Percentiles rank a stretch among this genome's conserved stretches.
These are phyloP conservation scores for Hippocampus zosterae DNA, from an alignment of 2,113 vertebrate genomes.

Conservation along the genomic window DNA sequence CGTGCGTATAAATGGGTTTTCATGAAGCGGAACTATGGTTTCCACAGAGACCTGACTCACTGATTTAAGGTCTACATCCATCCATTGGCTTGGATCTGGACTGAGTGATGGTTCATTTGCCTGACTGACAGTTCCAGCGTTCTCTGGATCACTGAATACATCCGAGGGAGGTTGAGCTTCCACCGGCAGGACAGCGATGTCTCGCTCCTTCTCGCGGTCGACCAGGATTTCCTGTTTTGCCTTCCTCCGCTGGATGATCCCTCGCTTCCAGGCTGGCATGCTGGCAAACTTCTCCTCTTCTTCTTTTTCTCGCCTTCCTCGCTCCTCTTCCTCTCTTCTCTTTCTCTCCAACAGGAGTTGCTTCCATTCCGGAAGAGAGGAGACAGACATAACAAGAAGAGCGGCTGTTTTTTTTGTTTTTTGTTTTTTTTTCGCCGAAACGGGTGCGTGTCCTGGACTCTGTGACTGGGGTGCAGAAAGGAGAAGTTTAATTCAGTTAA, in stretches of 20 bases:
- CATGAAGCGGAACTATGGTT: constrained; percentile 76
- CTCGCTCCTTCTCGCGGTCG: constrained; percentile 54
- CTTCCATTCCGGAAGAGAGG: constrained; percentile 84
- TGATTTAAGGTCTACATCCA: constrained; percentile 42
- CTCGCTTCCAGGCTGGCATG: constrained; percentile 87
- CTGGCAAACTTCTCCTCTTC: constrained; percentile 78
- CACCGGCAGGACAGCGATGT: constrained; percentile 31
- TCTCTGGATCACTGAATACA: constrained; percentile 47
- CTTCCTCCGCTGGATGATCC: constrained; percentile 79
- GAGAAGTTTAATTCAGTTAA: background rate
- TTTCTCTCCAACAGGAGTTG: constrained; percentile 81
- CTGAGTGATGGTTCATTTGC: constrained; percentile 41
- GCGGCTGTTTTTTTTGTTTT: background rate
- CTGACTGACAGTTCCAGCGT: constrained; percentile 29
- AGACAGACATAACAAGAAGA: constrained; percentile 65
- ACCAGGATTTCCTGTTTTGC: constrained; percentile 71
- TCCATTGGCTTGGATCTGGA: constrained; percentile 49
- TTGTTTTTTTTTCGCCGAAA: background rate
- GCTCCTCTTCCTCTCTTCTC: constrained; percentile 78
- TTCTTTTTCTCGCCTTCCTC: constrained; percentile 74
- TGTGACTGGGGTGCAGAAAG: constrained; percentile 27
- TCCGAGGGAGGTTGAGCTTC: constrained; percentile 41
- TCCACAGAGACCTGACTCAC: constrained; percentile 68
- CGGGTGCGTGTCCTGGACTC: background rate
- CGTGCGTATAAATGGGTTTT: constrained; percentile 80